phyloP scores from a whole-genome alignment of 2,113 vertebrate genomes.

The Hydrolagus affinis region DNA sequence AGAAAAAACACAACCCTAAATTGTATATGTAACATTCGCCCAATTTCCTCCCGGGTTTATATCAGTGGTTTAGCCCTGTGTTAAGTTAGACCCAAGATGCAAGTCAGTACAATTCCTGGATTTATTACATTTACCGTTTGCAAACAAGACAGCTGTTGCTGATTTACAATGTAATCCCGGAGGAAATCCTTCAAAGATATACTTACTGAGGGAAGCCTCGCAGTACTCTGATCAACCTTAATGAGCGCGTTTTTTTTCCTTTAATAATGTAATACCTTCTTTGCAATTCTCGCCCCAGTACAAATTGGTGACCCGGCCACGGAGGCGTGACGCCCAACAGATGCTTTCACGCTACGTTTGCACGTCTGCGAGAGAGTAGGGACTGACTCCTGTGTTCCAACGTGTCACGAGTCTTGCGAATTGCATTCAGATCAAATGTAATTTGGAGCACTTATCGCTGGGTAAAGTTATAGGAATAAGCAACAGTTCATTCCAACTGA shows the following conservation, averaged over 20 bases:
- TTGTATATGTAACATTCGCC: too few relatives aligned
- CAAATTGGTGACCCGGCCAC: background rate
- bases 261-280: background rate
- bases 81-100: background rate
- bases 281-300: background rate
- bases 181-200: constrained; percentile 1
- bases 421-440: background rate
- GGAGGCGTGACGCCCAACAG: background rate
- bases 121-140: background rate
- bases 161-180: background rate
- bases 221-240: background rate
- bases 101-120: background rate
- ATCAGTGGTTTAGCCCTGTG: background rate
- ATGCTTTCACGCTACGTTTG: background rate
- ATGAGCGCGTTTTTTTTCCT: background rate
- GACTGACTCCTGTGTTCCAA: background rate
- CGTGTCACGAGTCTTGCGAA: background rate
- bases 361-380: background rate
- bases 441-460: background rate
- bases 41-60: too few relatives aligned
- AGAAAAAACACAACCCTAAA: too few relatives aligned
- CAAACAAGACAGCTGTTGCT: background rate
- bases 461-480: too few relatives aligned
- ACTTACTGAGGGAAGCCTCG: background rate
- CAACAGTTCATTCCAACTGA: too few relatives aligned